Conservation (phyloP, 2,113 vertebrate genomes). For the Ivindomyrus marchei region DNA sequence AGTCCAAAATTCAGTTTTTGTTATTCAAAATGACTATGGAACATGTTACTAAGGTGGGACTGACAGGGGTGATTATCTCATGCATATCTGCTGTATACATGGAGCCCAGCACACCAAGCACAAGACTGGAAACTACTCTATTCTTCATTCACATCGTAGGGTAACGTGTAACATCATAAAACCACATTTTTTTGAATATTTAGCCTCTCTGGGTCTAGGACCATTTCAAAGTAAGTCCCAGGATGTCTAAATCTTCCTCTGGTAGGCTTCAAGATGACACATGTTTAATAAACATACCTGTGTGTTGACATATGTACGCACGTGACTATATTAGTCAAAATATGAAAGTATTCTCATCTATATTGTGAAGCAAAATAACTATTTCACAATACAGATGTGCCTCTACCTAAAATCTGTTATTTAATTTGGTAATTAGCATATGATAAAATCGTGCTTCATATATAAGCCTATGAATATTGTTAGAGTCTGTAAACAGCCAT, state of each 20-base stretch:
- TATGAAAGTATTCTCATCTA: background rate
- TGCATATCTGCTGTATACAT: background rate
- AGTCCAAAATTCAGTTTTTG: slow-evolving; percentile 1
- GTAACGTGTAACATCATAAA: background rate
- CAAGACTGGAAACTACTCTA: background rate
- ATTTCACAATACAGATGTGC: background rate
- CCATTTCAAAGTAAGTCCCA: background rate
- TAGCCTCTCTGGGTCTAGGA: background rate
- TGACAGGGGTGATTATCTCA: background rate
- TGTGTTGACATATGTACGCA: background rate
- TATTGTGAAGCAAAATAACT: background rate
- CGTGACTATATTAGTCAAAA: background rate
- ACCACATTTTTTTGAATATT: background rate
- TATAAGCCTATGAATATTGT: background rate
- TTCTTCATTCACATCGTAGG: background rate
- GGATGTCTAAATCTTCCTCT: background rate
- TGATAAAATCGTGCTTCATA: background rate
- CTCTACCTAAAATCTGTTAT: background rate
- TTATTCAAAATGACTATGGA: background rate
- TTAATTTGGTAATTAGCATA: background rate
- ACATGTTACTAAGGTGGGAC: background rate
- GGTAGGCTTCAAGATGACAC: background rate
- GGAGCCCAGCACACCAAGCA: background rate
- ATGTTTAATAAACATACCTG: background rate
- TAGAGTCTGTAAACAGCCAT: background rate